Evolutionary conservation across 2,888 invertebrate species (phyloP).

Genomic region (Galerucella calmariensis): DNA sequence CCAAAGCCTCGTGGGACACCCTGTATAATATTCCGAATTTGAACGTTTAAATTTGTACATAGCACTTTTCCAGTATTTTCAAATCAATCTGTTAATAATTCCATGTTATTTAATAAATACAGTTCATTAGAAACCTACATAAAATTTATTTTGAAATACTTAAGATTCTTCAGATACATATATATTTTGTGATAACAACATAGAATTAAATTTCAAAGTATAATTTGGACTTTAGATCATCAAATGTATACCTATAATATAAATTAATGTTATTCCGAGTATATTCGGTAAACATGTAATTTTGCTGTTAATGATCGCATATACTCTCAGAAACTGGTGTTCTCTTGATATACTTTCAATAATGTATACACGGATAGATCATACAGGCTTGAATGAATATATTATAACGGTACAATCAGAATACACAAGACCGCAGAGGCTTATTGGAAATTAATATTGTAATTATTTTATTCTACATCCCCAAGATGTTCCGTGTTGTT

Average conservation of each 20-base stretch:
- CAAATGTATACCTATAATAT: slow-evolving; percentile 27
- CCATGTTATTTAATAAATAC: not conserved
- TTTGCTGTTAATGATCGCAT: slow-evolving; percentile 35
- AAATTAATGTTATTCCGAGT: slow-evolving; percentile 25
- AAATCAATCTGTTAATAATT: not conserved
- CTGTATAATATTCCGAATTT: no score
- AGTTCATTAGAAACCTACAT: not conserved
- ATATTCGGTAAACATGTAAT: slow-evolving; percentile 42
- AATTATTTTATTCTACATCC: no score
- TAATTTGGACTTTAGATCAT: slow-evolving; percentile 36
- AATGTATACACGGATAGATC: slow-evolving; percentile 28
- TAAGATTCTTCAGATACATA: slow-evolving; percentile 11
- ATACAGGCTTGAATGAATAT: slow-evolving; percentile 27
- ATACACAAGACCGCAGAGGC: slow-evolving; percentile 13
- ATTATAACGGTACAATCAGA: slow-evolving; percentile 37
- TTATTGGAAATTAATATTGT: not conserved
- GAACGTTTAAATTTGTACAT: not conserved
- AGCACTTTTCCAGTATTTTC: not conserved
- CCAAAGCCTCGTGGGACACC: no score
- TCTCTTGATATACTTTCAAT: slow-evolving; percentile 42
- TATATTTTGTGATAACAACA: slow-evolving; percentile 27
- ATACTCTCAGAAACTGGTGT: slow-evolving; percentile 39
- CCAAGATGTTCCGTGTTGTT: no score
- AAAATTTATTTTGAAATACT: slow-evolving; percentile 10
- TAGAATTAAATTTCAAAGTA: slow-evolving; percentile 25